Evolutionary conservation across 2,888 invertebrate genomes (phyloP).

Genomic region (Holacanthella duospinosa): DNA sequence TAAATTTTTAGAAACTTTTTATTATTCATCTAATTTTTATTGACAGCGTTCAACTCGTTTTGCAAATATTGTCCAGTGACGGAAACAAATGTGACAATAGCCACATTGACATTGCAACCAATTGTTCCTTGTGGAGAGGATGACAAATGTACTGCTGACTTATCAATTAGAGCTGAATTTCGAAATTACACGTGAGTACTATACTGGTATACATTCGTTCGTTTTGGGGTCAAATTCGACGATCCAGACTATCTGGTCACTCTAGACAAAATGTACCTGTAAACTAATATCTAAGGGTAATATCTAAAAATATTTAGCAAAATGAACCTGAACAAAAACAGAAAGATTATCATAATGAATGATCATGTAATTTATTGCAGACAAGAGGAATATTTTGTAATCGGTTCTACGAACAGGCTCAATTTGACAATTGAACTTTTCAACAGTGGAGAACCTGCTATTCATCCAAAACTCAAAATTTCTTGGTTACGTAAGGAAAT

Average conservation of each 20-base stretch:
- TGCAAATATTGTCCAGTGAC: not conserved
- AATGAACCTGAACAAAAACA: too few species aligned
- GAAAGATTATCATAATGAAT: too few species aligned
- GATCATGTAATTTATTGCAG: not conserved
- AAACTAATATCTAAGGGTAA: too few species aligned
- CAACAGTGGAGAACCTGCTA: conserved; percentile 42
- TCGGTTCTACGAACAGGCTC: conserved; percentile 39
- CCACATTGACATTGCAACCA: not conserved
- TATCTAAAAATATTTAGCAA: not conserved
- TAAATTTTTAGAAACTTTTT: not conserved
- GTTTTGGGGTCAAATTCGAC: not conserved
- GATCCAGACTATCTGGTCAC: not conserved
- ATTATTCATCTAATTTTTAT: not conserved
- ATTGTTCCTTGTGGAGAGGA: conserved; percentile 46
- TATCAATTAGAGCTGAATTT: conserved; percentile 41
- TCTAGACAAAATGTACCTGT: too few species aligned
- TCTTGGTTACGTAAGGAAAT: conserved; percentile 15
- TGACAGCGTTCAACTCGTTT: not conserved
- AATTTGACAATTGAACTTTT: conserved; percentile 38
- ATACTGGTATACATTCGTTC: too few species aligned
- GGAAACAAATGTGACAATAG: not conserved
- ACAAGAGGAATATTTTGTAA: conserved; percentile 31
- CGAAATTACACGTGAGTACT: conserved; percentile 15
- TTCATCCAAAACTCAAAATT: conserved; percentile 38
- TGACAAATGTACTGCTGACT: conserved; percentile 47